Evolutionary conservation across 2,113 vertebrate genomes (phyloP).

Genomic region (Pelmatolapia mariae): DNA sequence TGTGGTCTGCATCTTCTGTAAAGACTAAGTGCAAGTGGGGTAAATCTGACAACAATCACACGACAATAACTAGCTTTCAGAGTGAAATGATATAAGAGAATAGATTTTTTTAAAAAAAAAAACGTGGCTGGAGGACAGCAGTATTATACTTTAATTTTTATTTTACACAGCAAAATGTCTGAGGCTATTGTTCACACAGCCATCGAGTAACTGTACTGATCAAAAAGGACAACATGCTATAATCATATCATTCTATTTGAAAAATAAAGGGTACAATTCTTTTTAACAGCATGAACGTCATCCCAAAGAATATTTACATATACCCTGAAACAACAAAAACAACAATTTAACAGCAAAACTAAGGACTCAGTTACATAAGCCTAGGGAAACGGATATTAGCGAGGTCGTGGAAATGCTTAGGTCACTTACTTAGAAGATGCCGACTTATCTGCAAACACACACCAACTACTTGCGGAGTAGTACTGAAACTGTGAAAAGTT

Average conservation of each 20-base stretch:
- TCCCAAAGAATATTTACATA: neutral
- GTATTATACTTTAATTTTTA: neutral
- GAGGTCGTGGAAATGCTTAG: neutral
- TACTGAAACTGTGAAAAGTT: neutral
- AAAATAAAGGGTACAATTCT: neutral
- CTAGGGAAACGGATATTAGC: neutral
- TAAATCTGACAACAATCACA: neutral
- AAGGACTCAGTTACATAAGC: neutral
- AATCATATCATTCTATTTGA: rapidly evolving
- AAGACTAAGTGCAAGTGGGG: neutral
- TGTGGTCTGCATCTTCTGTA: neutral
- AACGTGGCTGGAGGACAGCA: neutral
- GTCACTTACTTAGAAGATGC: neutral
- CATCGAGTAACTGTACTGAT: neutral
- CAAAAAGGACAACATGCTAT: neutral
- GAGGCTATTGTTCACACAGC: neutral
- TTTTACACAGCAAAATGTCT: neutral
- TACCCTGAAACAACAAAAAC: neutral
- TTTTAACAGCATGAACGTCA: rapidly evolving
- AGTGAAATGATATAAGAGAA: neutral
- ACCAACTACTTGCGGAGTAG: neutral
- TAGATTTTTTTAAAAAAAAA: rapidly evolving
- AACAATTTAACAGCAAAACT: neutral
- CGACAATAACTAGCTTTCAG: neutral
- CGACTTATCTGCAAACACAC: neutral